A percentile compares a stretch with the other conserved stretches of the same genome.
Conservation (phyloP, 1,140 invertebrate species). For the Acyrthosiphon pisum region DNA sequence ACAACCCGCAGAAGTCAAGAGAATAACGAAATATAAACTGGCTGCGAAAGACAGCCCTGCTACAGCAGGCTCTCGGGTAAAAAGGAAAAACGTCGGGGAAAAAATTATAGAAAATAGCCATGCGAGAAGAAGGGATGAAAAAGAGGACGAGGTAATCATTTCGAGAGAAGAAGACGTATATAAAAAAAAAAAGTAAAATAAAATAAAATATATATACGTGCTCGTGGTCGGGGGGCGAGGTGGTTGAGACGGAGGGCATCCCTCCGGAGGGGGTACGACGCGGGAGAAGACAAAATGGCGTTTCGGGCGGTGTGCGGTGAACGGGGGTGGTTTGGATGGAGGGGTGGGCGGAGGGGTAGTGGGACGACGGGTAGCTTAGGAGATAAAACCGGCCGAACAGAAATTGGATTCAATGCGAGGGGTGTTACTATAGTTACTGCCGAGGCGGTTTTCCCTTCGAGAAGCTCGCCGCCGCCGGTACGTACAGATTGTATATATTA, state of each 20-base stretch:
- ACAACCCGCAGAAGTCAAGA: conserved; percentile 56
- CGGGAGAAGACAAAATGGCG: conserved; percentile 51
- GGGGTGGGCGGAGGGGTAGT: neutral
- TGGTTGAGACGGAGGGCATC: neutral
- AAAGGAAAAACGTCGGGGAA: neutral
- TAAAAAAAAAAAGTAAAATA: conserved; percentile 1
- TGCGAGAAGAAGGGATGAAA: neutral
- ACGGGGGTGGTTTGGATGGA: neutral
- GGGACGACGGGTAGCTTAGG: conserved; percentile 48
- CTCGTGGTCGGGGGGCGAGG: neutral
- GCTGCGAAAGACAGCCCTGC: conserved; percentile 19
- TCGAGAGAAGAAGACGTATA: neutral
- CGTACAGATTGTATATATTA: neutral
- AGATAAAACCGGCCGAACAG: conserved; percentile 48
- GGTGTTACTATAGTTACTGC: conserved; percentile 57
- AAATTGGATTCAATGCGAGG: conserved; percentile 56
- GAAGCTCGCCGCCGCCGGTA: neutral
- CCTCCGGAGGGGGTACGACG: neutral
- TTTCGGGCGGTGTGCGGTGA: neutral
- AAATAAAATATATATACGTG: neutral
- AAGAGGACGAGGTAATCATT: conserved; percentile 42
- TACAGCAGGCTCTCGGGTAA: conserved; percentile 21
- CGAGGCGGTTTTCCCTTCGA: conserved; percentile 46
- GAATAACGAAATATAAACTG: conserved; percentile 56
- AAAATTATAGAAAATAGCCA: neutral